Evolutionary conservation across 2,113 vertebrate species (phyloP), one percentile per base, ranked within the genome.

Genomic region (Seriola quinqueradiata): DNA sequence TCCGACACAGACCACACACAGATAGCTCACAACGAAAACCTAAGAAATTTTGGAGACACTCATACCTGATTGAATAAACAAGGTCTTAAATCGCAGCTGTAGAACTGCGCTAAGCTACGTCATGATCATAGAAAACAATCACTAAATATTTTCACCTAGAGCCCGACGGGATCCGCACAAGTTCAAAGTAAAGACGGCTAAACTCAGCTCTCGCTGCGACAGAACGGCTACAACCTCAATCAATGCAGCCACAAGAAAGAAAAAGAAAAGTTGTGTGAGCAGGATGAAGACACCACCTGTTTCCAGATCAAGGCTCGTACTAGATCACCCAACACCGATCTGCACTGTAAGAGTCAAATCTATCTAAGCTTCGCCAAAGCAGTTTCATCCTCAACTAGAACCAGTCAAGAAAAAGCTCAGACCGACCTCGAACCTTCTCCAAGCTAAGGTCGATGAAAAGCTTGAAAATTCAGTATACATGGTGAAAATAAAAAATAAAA

Each of bases 121-220:
- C 44, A 75, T 64, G 68, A 77, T 86, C 58, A 60, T 73, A 84
- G 1, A 83, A 82, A 74, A 85, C 64, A 46, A 40, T 46, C 60
- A 69, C 65, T 71, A 61, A 80, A 50, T n/a, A 65, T 23, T 50
- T 28, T 87, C 1, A 70, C 38, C 74, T 32, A 46, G 10, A 77
- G 69, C 40, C 58, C 64, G 17, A 74, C 69, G 8, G 42, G 60
- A 81, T 70, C 65, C 80, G 57, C 75, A 14, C 9, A 52, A 42
- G 44, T 48, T 80, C 50, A 42, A 50, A 55, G 58, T 0, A 60
- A 68, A 74, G 38, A 63, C 23, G n/a, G 48, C 25, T 63, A 50
- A 74, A 58, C 4, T 55, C 60, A 38, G 65, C 54, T 44, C 2
- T 7, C 4, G 13, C 48, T 54, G 57, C 57, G 32, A 69, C 19